Evolutionary conservation across 1,140 invertebrate genomes (phyloP).

Genomic region (Dinoponera quadriceps): DNA sequence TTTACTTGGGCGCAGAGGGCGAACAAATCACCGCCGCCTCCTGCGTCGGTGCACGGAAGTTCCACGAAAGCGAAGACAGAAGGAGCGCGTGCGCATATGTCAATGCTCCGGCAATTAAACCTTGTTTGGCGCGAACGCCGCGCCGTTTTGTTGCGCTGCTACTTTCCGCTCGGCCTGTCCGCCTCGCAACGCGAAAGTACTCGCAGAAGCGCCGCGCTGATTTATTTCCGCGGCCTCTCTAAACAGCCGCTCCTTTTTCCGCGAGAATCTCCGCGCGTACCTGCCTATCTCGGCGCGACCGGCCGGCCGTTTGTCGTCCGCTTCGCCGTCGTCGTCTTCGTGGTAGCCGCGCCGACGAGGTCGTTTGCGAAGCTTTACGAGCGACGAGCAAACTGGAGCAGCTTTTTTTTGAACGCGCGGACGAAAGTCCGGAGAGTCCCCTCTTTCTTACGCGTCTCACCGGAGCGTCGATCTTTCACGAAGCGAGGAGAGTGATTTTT

Average conservation of each 20-base stretch:
- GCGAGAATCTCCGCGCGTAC: slow-evolving; percentile 43
- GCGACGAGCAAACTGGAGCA: slow-evolving; percentile 71
- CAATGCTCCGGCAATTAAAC: slow-evolving; percentile 80
- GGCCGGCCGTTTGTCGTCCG: slow-evolving; percentile 26
- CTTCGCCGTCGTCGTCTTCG: neutral
- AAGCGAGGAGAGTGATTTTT: slow-evolving; percentile 59
- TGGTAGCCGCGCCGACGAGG: neutral
- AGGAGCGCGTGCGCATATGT: slow-evolving; percentile 73
- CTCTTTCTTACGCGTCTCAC: slow-evolving; percentile 64
- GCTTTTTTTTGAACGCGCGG: slow-evolving; percentile 59
- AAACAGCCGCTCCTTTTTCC: slow-evolving; percentile 62
- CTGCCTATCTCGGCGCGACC: neutral
- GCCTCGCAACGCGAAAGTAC: slow-evolving; percentile 67
- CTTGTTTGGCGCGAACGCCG: slow-evolving; percentile 74
- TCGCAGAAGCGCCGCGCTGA: slow-evolving; percentile 76
- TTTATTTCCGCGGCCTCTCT: slow-evolving; percentile 74
- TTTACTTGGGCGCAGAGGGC: slow-evolving; percentile 3
- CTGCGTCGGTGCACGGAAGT: slow-evolving; percentile 50
- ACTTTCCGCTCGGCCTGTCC: slow-evolving; percentile 35
- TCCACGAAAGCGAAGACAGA: slow-evolving; percentile 75
- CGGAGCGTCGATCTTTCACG: neutral
- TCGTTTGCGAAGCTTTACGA: slow-evolving; percentile 23
- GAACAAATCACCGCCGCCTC: slow-evolving; percentile 25
- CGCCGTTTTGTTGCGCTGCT: slow-evolving; percentile 64
- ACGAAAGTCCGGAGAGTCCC: slow-evolving; percentile 59